Evolutionary conservation across 2,797 vertebrate species (phyloP), one percentile per base, ranked within the genome.

Genomic region (Tauraco hartlaubi): DNA sequence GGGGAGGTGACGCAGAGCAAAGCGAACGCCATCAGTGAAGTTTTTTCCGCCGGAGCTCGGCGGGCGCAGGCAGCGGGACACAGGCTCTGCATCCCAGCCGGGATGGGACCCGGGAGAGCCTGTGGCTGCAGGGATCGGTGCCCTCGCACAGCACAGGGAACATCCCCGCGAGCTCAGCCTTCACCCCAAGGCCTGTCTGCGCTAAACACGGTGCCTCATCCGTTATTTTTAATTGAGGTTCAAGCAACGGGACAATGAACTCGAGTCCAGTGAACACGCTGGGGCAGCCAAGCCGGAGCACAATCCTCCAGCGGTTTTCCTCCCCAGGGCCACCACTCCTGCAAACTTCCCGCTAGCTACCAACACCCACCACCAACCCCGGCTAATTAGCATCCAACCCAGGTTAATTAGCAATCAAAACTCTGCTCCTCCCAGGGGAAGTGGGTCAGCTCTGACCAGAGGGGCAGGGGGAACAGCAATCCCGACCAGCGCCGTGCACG

Each of bases 191-290:
- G 28, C 43, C 59, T 26, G 23, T 3, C 51, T 55, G 49, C 62
- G 20, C 61, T 33, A 19, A 35, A 33, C 9, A 9, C 0, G 0
- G 8, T 1, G 11, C 9, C 19, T 72, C 8, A 0, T 20, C 63
- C 18, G 12, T 8, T 21, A 7, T 58, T 35, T 58, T 58, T 15
- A 35, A 74, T 1, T 61, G 54, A 94, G 9, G 28, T 44, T 74
- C 73, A 74, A 84, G 21, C 44, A 67, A 54, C 15, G 2, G 1
- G 49, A 55, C 29, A 67, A 83, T 4, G 31, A 85, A 41, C 29
- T 75, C 0, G 2, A 71, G 77, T 12, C 11, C 0, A 0, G n/a
- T 17, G 12, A 69, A 56, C 0, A 0, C 6, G 33, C 14, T 4
- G 1, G 0, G 8, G 54, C 49, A 67, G 69, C 41, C 18, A 15